phyloP scores from a whole-genome alignment of 2,888 invertebrate species.

The Baronia brevicornis region DNA sequence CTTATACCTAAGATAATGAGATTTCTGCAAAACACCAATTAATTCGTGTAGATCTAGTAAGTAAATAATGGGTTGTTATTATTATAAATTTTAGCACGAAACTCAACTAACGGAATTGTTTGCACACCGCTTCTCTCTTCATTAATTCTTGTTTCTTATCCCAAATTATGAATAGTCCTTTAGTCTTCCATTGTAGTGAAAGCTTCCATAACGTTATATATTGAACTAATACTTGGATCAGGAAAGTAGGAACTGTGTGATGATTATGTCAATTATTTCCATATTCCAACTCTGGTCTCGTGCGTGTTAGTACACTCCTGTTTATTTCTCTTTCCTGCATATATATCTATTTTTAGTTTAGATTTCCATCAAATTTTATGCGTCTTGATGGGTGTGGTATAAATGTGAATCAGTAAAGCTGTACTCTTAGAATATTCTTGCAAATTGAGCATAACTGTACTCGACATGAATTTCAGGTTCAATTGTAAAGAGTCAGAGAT shows the following conservation, averaged over 20 bases:
- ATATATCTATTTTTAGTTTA: too few relatives aligned
- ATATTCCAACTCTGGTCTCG: constrained; percentile 53
- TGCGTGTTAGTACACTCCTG: constrained; percentile 35
- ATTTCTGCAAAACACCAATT: constrained; percentile 62
- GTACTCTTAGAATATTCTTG: constrained; percentile 60
- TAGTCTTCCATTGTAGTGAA: constrained; percentile 69
- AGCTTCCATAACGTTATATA: constrained; percentile 48
- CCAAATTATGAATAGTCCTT: constrained; percentile 39
- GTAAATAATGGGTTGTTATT: constrained; percentile 43
- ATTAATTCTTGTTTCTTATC: constrained; percentile 24
- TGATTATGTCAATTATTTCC: constrained; percentile 75
- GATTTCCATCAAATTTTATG: constrained; percentile 54
- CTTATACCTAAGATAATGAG: constrained; percentile 16
- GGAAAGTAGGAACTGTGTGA: constrained; percentile 70
- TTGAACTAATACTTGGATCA: constrained; percentile 56
- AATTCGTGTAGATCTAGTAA: constrained; percentile 53
- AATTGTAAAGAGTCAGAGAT: too few relatives aligned
- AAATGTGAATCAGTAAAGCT: constrained; percentile 64
- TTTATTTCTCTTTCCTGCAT: too few relatives aligned
- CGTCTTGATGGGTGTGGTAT: constrained; percentile 65
- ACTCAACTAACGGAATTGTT: constrained; percentile 44
- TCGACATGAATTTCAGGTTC: too few relatives aligned
- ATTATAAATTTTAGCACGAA: constrained; percentile 50
- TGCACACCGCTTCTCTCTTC: constrained; percentile 49
- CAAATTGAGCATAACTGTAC: constrained; percentile 43